A percentile compares a stretch with the other conserved stretches of the same genome.
phyloP scores from a whole-genome alignment of 1,140 invertebrate species.

The Cydia pomonella region DNA sequence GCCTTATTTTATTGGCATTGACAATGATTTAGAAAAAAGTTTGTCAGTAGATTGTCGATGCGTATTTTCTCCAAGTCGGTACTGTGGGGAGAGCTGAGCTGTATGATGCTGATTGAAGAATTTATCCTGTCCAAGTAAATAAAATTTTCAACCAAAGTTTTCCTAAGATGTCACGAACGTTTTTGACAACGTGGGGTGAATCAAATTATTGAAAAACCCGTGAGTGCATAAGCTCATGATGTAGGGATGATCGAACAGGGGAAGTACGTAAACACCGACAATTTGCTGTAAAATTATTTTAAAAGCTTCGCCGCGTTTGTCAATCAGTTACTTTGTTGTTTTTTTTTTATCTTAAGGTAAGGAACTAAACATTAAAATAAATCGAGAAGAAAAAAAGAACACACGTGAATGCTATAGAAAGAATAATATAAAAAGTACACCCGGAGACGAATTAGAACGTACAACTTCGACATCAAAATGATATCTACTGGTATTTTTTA shows the following conservation, averaged over 20 bases:
- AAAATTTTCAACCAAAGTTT: conserved; percentile 58
- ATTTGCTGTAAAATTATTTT: conserved; percentile 32
- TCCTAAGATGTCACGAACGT: conserved; percentile 36
- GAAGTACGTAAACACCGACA: conserved; percentile 39
- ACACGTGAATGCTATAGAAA: too few relatives aligned
- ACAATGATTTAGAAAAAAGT: conserved; percentile 73
- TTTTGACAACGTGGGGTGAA: conserved; percentile 57
- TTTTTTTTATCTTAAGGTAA: neutral
- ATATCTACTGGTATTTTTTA: too few relatives aligned
- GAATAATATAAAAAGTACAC: too few relatives aligned
- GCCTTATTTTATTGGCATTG: conserved; percentile 74
- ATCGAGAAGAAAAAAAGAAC: too few relatives aligned
- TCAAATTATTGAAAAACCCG: conserved; percentile 53
- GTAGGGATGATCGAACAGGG: conserved; percentile 47
- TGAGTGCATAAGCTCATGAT: conserved; percentile 43
- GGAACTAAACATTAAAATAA: neutral
- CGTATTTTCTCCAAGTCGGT: conserved; percentile 50
- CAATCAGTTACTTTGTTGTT: neutral
- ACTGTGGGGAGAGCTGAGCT: conserved; percentile 44
- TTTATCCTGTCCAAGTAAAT: conserved; percentile 68
- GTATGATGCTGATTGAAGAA: conserved; percentile 77
- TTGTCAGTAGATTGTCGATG: conserved; percentile 52
- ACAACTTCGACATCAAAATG: too few relatives aligned
- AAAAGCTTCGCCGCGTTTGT: conserved; percentile 16
- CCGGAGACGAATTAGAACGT: too few relatives aligned